Evolutionary conservation across 2,113 vertebrate species (phyloP).

Genomic region (Sturnus vulgaris): DNA sequence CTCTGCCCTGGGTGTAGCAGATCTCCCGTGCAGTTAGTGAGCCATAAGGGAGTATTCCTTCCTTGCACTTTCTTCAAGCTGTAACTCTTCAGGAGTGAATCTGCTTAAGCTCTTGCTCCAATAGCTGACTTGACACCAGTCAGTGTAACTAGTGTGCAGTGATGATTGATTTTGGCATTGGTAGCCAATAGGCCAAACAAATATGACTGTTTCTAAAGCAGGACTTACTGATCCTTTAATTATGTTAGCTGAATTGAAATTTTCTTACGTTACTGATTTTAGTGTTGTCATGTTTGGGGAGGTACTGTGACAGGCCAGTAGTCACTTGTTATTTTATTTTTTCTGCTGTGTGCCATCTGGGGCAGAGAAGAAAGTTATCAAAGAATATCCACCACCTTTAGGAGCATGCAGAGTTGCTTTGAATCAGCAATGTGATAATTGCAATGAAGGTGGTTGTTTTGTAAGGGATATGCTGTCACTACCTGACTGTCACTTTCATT

Average conservation of each 20-base stretch:
- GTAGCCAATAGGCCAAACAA: background rate
- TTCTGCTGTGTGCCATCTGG: background rate
- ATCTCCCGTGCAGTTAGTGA: background rate
- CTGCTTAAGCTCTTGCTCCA: background rate
- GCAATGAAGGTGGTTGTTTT: background rate
- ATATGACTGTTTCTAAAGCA: background rate
- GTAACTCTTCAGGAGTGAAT: background rate
- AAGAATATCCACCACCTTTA: background rate
- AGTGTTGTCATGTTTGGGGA: background rate
- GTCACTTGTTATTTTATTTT: background rate
- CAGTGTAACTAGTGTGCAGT: background rate
- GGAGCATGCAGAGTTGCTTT: background rate
- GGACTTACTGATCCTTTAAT: background rate
- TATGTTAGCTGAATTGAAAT: background rate
- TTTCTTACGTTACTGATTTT: background rate
- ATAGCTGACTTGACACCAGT: background rate
- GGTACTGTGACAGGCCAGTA: background rate
- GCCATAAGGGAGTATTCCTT: background rate
- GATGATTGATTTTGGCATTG: background rate
- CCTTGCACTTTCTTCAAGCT: background rate
- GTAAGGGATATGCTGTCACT: background rate
- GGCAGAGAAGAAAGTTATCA: background rate
- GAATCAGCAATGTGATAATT: background rate
- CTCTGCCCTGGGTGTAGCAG: fast-evolving
- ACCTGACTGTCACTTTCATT: background rate